Base-by-base conservation (phyloP, 1,140 invertebrate genomes). In the Nasonia vitripennis region DNA sequence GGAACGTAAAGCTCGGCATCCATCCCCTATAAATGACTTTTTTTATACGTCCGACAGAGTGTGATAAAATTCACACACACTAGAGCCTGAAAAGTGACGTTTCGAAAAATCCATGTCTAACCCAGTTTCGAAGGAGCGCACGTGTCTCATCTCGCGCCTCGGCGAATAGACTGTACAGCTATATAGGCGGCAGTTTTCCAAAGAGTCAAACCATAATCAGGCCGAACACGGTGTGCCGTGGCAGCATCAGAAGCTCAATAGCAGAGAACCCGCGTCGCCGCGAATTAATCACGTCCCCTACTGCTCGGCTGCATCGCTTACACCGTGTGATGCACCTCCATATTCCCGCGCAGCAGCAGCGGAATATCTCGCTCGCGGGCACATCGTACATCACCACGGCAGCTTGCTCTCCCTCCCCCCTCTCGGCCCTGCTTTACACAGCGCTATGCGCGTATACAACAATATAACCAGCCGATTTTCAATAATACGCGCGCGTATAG, bases 381-480 rank as follows among this genome's bases (percentile, higher is more conserved):
- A 62, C 55, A n/a, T 62, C 55, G 7, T 62, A 62, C 20, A 62
- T 62, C 55, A 62, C 11, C 27, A 27, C 27, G 27, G 48, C 48
- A 10, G 51, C 51, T 55, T n/a, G 20, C 6, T 17, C 55, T 14
- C 73, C 73, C 73, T 41, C 34, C 71, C 11, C 71, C 14, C 34
- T 37, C 34, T 37, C 34, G 34, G 34, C 0, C 34, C 34, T 4
- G 12, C 12, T 55, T 55, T 55, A 20, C 51, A 55, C 17, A 55
- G 51, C 34, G 71, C 9, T 74, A 74, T 9, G 11, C 11, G 4
- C 10, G 71, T 7, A 10, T 41, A 17, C 31, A 27, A 77, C 74
- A 74, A 41, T 41, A 74, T 74, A 74, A 74, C 73, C 12, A 74
- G 73, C 17, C 73, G 73, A 74, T 74, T 74, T 74, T 74, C 73